phyloP scores from a whole-genome alignment of 1,140 invertebrate species.

The Eurosta solidaginis region DNA sequence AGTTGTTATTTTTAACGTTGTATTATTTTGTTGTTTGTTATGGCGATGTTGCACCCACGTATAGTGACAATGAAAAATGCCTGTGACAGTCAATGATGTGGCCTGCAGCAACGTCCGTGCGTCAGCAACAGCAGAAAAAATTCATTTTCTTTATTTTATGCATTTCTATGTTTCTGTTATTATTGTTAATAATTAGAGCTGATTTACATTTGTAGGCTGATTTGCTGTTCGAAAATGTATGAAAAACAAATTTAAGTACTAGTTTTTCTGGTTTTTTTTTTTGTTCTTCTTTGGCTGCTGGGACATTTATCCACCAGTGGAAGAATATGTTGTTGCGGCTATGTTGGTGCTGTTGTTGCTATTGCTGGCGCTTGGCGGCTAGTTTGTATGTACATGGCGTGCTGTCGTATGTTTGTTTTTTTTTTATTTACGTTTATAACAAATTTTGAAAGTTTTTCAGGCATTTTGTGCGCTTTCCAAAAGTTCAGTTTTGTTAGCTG shows the following conservation, averaged over 20 bases:
- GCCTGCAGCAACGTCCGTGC: background rate
- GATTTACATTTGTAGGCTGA: background rate
- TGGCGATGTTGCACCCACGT: background rate
- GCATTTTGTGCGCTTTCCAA: constrained; percentile 30
- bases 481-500: constrained; percentile 47
- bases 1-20: background rate
- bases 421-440: constrained; percentile 42
- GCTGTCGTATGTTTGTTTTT: constrained; percentile 9
- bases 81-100: background rate
- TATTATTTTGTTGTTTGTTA: background rate
- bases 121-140: background rate
- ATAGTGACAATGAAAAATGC: constrained; percentile 28
- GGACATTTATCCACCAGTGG: constrained; percentile 25
- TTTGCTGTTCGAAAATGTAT: background rate
- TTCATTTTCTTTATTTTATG: background rate
- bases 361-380: constrained; percentile 19
- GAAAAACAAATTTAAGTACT: constrained; percentile 32
- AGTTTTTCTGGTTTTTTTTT: constrained; percentile 13
- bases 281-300: constrained; percentile 24
- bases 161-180: background rate
- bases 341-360: constrained; percentile 28
- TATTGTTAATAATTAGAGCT: background rate
- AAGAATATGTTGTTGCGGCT: background rate
- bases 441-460: constrained; percentile 33
- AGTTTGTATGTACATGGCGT: constrained; percentile 31